Conservation (phyloP, 2,797 vertebrate species). For the Clarias pachynema region DNA sequence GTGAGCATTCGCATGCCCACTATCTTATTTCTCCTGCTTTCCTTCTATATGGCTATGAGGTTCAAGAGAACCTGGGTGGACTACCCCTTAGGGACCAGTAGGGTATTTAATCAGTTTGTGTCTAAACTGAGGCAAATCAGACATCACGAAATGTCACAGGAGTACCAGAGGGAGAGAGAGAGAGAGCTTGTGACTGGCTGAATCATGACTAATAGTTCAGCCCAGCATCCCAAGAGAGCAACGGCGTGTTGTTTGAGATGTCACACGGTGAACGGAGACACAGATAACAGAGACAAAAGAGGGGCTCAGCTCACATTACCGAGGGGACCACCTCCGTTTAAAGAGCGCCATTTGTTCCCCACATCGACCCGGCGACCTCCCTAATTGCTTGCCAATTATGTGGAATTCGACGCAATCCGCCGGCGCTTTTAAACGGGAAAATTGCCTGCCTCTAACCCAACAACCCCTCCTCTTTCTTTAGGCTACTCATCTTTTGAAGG, state of each 20-base stretch:
- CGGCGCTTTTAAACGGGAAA: slow-evolving; percentile 58
- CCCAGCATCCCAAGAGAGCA: slow-evolving; percentile 53
- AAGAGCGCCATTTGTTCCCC: slow-evolving; percentile 83
- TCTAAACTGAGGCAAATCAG: slow-evolving; percentile 5
- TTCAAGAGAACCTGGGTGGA: neutral
- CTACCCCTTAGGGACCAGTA: neutral
- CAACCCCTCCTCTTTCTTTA: slow-evolving; percentile 22
- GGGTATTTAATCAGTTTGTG: slow-evolving; percentile 43
- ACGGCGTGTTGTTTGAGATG: slow-evolving; percentile 61
- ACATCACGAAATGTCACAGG: neutral
- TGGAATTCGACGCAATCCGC: slow-evolving; percentile 76
- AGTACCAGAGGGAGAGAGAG: slow-evolving; percentile 11
- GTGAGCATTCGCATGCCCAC: slow-evolving; percentile 7
- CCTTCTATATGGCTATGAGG: neutral
- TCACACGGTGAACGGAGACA: slow-evolving; percentile 54
- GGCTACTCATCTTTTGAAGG: slow-evolving; percentile 44
- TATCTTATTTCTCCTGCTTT: slow-evolving; percentile 9
- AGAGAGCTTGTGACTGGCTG: slow-evolving; percentile 41
- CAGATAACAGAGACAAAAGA: slow-evolving; percentile 71
- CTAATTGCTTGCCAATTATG: slow-evolving; percentile 91
- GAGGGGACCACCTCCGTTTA: slow-evolving; percentile 82
- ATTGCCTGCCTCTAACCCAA: slow-evolving; percentile 52
- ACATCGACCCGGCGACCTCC: slow-evolving; percentile 83
- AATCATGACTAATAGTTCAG: slow-evolving; percentile 56
- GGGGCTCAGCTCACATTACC: slow-evolving; percentile 75